A percentile compares a stretch with the other conserved stretches of the same genome.
phyloP scores from a whole-genome alignment of 2,113 vertebrate genomes.

The Eurypyga helias region DNA sequence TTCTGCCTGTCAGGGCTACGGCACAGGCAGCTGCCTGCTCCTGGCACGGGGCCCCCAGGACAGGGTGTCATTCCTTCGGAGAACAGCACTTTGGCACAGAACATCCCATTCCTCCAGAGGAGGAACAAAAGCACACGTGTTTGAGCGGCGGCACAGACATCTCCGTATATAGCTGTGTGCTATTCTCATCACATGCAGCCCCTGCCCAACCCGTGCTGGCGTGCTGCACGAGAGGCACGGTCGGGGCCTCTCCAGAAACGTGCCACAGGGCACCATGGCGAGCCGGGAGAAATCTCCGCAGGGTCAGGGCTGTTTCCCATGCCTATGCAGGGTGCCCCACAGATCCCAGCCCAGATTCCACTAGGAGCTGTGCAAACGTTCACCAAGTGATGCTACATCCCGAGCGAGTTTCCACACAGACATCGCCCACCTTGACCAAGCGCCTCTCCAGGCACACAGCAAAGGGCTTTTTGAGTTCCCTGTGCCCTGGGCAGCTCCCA shows the following conservation, averaged over 20 bases:
- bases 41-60: background rate
- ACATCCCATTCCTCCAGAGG: fast-evolving
- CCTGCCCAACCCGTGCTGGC: fast-evolving
- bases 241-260: fast-evolving
- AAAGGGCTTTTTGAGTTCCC: background rate
- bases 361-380: background rate
- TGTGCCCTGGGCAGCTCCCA: fast-evolving
- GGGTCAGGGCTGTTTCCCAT: background rate
- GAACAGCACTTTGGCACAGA: background rate
- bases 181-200: background rate
- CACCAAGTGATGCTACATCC: background rate
- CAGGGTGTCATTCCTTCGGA: background rate
- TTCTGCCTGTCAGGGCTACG: background rate
- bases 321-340: fast-evolving
- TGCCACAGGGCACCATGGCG: fast-evolving
- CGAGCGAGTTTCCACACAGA: fast-evolving
- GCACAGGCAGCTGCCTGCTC: background rate
- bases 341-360: background rate
- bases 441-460: background rate
- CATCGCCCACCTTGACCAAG: background rate
- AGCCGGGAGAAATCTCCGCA: background rate
- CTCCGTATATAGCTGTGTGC: background rate
- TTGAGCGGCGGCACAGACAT: background rate
- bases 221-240: fast-evolving
- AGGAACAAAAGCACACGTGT: background rate